Conservation (phyloP, 2,888 invertebrate species). For the Dusona sp. region DNA sequence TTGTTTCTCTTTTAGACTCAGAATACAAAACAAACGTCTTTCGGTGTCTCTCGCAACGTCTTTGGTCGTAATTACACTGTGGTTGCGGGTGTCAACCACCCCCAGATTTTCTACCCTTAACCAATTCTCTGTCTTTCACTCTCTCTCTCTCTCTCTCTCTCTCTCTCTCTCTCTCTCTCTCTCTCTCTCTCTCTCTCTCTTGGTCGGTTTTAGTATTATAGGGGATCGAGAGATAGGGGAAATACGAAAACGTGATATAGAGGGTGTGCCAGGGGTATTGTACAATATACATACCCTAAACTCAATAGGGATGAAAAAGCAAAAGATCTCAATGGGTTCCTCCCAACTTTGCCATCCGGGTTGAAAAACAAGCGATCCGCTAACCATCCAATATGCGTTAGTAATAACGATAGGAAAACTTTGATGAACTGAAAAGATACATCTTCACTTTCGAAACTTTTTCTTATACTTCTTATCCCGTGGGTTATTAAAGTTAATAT, state of each 20-base stretch:
- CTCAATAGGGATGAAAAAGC: slow-evolving; percentile 28
- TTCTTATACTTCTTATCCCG: background rate
- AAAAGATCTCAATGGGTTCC: slow-evolving; percentile 43
- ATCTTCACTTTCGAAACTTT: background rate
- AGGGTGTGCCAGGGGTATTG: slow-evolving; percentile 21
- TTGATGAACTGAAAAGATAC: background rate
- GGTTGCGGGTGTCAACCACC: slow-evolving; percentile 54
- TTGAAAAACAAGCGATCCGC: slow-evolving; percentile 41
- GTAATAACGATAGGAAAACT: background rate
- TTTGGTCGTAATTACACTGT: slow-evolving; percentile 58
- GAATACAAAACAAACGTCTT: slow-evolving; percentile 39
- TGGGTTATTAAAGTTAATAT: background rate
- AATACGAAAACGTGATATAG: slow-evolving; percentile 21
- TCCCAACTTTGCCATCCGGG: slow-evolving; percentile 43
- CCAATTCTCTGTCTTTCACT: background rate
- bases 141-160: background rate
- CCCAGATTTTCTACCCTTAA: background rate
- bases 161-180: slow-evolving; percentile 13
- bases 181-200: slow-evolving; percentile 20
- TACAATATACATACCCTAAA: slow-evolving; percentile 5
- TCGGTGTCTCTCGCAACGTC: background rate
- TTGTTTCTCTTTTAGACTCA: slow-evolving; percentile 6
- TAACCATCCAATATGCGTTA: slow-evolving; percentile 8
- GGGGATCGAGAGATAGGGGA: slow-evolving; percentile 48
- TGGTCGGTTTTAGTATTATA: background rate